Evolutionary conservation across 2,888 invertebrate genomes (phyloP).

Genomic region (Syrphus vitripennis): DNA sequence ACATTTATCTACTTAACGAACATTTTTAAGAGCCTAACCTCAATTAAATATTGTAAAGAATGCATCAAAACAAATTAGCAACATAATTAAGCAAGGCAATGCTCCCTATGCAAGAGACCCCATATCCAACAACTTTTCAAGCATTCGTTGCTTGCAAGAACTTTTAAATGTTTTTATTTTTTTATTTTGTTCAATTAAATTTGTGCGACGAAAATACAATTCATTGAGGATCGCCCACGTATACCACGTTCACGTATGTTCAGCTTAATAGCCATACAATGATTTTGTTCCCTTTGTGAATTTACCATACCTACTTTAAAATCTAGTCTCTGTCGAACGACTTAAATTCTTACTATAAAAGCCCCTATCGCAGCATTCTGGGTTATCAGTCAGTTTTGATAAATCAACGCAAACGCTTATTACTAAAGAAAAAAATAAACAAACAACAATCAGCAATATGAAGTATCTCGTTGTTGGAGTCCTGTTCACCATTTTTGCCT

Average conservation of each 20-base stretch:
- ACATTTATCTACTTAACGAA: neutral
- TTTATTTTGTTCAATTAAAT: slow-evolving; percentile 42
- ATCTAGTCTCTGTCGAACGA: neutral
- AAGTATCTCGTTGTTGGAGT: slow-evolving; percentile 77
- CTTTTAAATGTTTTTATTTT: slow-evolving; percentile 19
- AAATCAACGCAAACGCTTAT: slow-evolving; percentile 55
- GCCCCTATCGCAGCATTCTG: slow-evolving; percentile 5
- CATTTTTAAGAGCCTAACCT: slow-evolving; percentile 1
- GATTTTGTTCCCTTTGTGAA: slow-evolving; percentile 20
- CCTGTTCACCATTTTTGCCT: slow-evolving; percentile 77
- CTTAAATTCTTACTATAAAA: slow-evolving; percentile 71
- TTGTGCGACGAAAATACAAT: slow-evolving; percentile 26
- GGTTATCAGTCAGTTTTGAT: slow-evolving; percentile 72
- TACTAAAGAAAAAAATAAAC: neutral
- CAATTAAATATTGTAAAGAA: slow-evolving; percentile 16
- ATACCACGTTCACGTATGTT: neutral
- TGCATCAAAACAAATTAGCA: slow-evolving; percentile 28
- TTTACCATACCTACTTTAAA: neutral
- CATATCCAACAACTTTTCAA: slow-evolving; percentile 6
- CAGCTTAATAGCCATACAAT: slow-evolving; percentile 49
- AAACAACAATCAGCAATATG: slow-evolving; percentile 74
- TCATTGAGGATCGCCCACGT: slow-evolving; percentile 47
- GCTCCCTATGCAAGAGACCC: neutral
- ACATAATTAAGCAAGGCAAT: slow-evolving; percentile 42
- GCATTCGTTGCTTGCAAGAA: slow-evolving; percentile 31